phyloP scores from a whole-genome alignment of 2,113 vertebrate species.

The Felis chaus region DNA sequence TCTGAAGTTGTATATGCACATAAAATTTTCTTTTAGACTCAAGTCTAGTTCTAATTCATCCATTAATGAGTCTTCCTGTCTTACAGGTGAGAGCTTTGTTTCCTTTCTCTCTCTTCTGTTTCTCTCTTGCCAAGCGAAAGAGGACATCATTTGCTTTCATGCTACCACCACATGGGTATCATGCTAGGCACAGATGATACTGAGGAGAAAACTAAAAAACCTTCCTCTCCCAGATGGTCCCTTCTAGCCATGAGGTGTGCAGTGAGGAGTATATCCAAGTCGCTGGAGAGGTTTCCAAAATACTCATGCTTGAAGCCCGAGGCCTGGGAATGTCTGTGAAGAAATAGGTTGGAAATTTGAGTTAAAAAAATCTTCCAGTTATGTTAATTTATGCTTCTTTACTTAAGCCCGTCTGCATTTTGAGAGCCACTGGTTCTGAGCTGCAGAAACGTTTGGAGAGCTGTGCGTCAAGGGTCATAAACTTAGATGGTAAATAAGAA shows the following conservation, averaged over 20 bases:
- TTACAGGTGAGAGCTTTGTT: background rate
- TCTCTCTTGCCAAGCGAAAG: background rate
- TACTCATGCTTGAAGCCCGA: accelerated
- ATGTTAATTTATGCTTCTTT: background rate
- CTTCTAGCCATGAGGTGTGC: background rate
- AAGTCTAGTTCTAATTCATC: background rate
- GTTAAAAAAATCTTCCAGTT: background rate
- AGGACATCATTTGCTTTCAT: background rate
- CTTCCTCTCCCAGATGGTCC: background rate
- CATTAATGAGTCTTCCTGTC: background rate
- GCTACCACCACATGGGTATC: background rate
- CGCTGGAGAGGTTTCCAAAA: background rate
- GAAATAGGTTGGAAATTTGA: background rate
- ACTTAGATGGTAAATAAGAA: slow-evolving; percentile 49
- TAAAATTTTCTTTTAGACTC: background rate
- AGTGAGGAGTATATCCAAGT: background rate
- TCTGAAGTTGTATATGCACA: background rate
- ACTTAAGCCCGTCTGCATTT: background rate
- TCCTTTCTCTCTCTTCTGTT: background rate
- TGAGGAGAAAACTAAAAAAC: background rate
- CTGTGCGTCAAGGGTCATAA: background rate
- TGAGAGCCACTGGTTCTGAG: background rate
- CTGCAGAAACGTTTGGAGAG: background rate
- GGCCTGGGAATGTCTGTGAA: background rate
- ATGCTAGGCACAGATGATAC: background rate